Conservation (phyloP, 2,888 invertebrate genomes). For the Unio pictorum region DNA sequence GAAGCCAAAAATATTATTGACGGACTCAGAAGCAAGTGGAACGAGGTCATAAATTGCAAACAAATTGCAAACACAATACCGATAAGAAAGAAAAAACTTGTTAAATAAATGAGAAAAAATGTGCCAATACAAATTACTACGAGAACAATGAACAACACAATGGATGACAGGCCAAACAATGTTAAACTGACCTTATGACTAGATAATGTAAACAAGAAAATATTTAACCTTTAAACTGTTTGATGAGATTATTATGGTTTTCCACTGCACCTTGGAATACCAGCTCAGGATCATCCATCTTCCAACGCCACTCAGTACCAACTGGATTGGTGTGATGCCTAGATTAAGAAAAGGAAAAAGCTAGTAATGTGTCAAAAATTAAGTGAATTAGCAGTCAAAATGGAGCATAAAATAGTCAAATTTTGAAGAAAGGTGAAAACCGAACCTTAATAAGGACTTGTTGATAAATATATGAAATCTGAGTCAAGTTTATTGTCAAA, state of each 20-base stretch:
- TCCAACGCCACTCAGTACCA: slow-evolving; percentile 78
- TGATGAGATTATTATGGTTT: slow-evolving; percentile 75
- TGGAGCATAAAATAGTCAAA: too few relatives aligned
- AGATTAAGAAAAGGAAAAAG: slow-evolving; percentile 11
- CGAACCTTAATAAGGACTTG: too few relatives aligned
- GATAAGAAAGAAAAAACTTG: neutral
- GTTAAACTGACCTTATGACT: neutral
- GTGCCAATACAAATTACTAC: neutral
- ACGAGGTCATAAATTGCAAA: neutral
- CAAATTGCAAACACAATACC: neutral
- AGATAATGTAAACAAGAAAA: neutral
- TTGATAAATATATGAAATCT: too few relatives aligned
- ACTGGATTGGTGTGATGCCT: slow-evolving; percentile 74
- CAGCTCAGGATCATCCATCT: slow-evolving; percentile 75
- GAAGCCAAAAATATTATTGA: too few relatives aligned
- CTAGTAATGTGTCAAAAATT: too few relatives aligned
- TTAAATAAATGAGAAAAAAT: too few relatives aligned
- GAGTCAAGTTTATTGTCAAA: too few relatives aligned
- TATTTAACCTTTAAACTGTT: slow-evolving; percentile 69
- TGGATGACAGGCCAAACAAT: neutral
- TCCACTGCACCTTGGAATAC: slow-evolving; percentile 75
- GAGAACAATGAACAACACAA: neutral
- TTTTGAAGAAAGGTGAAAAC: too few relatives aligned
- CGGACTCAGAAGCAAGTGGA: too few relatives aligned
- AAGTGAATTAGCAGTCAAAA: too few relatives aligned